phyloP scores from a whole-genome alignment of 92 coral and sea anemone species.

The Zoanthus gigantus region DNA sequence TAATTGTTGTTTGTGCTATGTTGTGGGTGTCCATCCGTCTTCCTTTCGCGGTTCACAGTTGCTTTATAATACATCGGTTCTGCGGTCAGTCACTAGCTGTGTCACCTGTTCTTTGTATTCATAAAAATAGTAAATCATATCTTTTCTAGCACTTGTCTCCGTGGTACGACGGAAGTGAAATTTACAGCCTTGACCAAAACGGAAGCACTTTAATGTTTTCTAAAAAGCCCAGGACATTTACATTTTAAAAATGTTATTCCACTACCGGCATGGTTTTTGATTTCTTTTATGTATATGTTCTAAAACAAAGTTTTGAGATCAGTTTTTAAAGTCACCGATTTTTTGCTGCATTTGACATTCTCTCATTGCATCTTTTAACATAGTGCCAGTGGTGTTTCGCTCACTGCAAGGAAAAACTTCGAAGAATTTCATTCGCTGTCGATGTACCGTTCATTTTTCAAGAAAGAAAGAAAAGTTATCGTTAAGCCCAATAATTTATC shows the following conservation, averaged over 20 bases:
- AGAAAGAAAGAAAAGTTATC: no score
- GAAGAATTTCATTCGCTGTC: no score
- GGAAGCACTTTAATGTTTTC: conserved; percentile 8
- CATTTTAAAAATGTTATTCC: background rate
- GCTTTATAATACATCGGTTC: background rate
- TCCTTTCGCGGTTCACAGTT: background rate
- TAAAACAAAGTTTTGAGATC: no score
- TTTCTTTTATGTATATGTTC: background rate
- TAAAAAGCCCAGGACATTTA: background rate
- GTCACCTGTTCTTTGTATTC: background rate
- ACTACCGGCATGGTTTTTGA: background rate
- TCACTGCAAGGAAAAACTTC: no score
- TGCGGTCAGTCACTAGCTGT: background rate
- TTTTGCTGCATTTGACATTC: no score
- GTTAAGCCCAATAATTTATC: no score
- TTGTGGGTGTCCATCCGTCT: background rate
- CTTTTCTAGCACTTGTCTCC: background rate
- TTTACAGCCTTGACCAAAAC: conserved; percentile 29
- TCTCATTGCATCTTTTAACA: no score
- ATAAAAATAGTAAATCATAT: background rate
- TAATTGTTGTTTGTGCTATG: no score
- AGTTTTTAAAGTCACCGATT: no score
- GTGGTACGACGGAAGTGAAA: conserved; percentile 19
- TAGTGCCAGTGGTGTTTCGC: no score
- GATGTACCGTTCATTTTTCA: no score